Evolutionary conservation across 2,888 invertebrate species (phyloP).

Genomic region (Chaetogeoica ovagalla): DNA sequence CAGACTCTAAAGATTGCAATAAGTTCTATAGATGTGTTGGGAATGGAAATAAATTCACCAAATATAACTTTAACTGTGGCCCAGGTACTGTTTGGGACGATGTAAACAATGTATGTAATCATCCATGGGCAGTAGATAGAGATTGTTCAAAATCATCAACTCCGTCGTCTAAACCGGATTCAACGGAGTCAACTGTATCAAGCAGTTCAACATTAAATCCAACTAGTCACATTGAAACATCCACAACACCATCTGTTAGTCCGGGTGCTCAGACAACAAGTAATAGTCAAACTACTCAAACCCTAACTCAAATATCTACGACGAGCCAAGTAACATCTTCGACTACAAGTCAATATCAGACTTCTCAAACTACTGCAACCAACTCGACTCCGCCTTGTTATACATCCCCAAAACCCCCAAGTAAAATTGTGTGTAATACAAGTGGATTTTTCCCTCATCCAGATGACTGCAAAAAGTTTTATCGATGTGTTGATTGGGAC

Average conservation of each 20-base stretch:
- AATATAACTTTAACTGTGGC: slow-evolving; percentile 68
- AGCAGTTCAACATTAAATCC: slow-evolving; percentile 55
- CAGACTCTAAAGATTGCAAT: slow-evolving; percentile 66
- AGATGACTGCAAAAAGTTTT: slow-evolving; percentile 74
- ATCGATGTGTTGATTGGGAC: slow-evolving; percentile 73
- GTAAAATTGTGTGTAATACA: slow-evolving; percentile 62
- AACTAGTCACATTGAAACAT: slow-evolving; percentile 28
- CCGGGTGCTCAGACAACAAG: slow-evolving; percentile 7
- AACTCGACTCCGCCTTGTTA: slow-evolving; percentile 37
- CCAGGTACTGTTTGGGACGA: slow-evolving; percentile 73
- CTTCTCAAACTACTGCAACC: slow-evolving; percentile 49
- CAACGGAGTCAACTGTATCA: slow-evolving; percentile 48
- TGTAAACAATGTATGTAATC: slow-evolving; percentile 67
- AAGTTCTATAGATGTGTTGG: slow-evolving; percentile 71
- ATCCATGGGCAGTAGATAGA: slow-evolving; percentile 63
- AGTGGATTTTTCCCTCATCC: slow-evolving; percentile 75
- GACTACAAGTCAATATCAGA: slow-evolving; percentile 52
- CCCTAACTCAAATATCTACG: slow-evolving; percentile 53
- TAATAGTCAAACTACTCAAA: slow-evolving; percentile 49
- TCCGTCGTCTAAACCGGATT: slow-evolving; percentile 24
- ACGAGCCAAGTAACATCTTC: slow-evolving; percentile 49
- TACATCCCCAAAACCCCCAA: slow-evolving; percentile 55
- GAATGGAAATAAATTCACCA: slow-evolving; percentile 62
- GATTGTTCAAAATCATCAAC: slow-evolving; percentile 45
- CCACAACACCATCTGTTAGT: slow-evolving; percentile 16